Base-by-base conservation (phyloP, 1,140 invertebrate species). In the Ericerus pela region DNA sequence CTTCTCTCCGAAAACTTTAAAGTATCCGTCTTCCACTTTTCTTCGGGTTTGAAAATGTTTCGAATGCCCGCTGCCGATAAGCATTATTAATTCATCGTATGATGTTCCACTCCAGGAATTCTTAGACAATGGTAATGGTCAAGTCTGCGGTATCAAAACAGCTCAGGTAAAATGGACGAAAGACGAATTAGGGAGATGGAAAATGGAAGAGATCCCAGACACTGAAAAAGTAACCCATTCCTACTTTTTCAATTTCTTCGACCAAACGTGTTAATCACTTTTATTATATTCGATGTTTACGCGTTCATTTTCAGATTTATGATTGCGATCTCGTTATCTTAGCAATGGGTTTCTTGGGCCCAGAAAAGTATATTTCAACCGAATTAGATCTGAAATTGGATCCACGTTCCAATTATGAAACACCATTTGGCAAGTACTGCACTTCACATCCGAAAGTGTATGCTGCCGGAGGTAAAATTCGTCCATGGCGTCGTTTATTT, bases 271-370 rank as follows among this genome's bases (percentile, higher is more conserved):
- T 28, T 38, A 38, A 43, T 52, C 54, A 33, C 43, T 57, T 55
- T 16, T 33, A 11, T 33, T 33, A n/a, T n/a, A n/a, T n/a, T n/a
- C n/a, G n/a, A n/a, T n/a, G n/a, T n/a, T n/a, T n/a, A n/a, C n/a
- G n/a, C n/a, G n/a, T n/a, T n/a, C n/a, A n/a, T n/a, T n/a, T 61
- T 1, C 62, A 79, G 73, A 62, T 85, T 3, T 91, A 80, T 68
- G 80, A 89, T 63, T 91, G 88, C 63, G 89, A 98, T 67, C 70
- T 99, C 56, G 89, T 96, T 33, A 73, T 99, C 55, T 74, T 99
- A 26, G 95, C 96, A 14, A 97, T 99, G 95, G 96, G 96, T 63
- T 99, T 99, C 75, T 73, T 98, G 28, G 95, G 96, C 3, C 96
- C 95, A 3, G 96, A 99, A 71, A 81, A 86, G 64, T 82, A 85